Evolutionary conservation across 2,888 invertebrate genomes (phyloP).

Genomic region (Anthrax anthrax): DNA sequence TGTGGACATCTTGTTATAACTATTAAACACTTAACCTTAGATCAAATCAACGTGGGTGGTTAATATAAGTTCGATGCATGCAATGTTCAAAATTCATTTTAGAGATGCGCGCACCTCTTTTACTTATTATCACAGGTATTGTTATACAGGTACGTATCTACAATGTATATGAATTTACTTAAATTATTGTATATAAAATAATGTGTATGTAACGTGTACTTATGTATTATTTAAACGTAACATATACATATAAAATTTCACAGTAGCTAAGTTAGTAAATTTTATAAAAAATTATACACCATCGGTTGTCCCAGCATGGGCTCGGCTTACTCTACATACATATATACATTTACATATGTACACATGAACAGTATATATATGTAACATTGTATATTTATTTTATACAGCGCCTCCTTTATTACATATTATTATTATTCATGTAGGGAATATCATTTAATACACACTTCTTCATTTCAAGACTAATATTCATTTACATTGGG

Average conservation of each 20-base stretch:
- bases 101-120: conserved; percentile 7
- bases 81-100: neutral
- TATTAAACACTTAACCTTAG: conserved; percentile 10
- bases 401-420: neutral
- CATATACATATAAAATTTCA: neutral
- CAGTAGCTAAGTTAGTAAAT: conserved; percentile 2
- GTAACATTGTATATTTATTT: no score
- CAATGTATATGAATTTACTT: no score
- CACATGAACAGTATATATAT: no score
- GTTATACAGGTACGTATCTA: no score
- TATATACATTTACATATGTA: no score
- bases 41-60: conserved; percentile 11
- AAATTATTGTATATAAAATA: no score
- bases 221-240: no score
- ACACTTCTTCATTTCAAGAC: neutral
- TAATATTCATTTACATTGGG: no score
- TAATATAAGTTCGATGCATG: conserved; percentile 9
- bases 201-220: no score
- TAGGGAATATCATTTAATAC: neutral
- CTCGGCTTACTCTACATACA: neutral
- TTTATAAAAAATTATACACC: conserved; percentile 7
- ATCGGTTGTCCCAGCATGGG: conserved; percentile 10
- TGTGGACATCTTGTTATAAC: conserved; percentile 10
- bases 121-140: no score
- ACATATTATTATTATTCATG: neutral